Evolutionary conservation across 2,888 invertebrate genomes (phyloP).

Genomic region (Nomada fabriciana): DNA sequence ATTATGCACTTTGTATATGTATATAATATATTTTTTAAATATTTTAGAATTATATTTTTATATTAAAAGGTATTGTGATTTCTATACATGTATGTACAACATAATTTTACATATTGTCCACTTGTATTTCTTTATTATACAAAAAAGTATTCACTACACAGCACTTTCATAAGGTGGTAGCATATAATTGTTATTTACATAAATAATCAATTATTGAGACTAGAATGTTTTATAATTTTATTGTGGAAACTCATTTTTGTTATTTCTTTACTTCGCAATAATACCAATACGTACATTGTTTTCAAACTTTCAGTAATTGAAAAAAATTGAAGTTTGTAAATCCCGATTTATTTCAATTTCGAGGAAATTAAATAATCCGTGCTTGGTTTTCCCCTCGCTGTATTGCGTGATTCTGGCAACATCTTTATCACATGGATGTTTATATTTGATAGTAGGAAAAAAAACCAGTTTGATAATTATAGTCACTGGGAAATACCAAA

Average conservation of each 20-base stretch:
- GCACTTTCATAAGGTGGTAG: too few relatives aligned
- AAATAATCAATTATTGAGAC: too few relatives aligned
- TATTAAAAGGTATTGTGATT: background rate
- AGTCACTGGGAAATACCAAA: constrained; percentile 24
- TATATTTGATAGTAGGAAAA: background rate
- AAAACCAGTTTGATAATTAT: constrained; percentile 46
- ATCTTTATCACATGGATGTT: background rate
- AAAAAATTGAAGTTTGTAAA: background rate
- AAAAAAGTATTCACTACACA: background rate
- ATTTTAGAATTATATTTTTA: background rate
- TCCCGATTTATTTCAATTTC: background rate
- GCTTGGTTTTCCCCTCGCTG: background rate
- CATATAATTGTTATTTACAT: too few relatives aligned
- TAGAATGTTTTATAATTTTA: background rate
- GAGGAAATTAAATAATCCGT: background rate
- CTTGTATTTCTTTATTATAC: too few relatives aligned
- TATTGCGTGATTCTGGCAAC: background rate
- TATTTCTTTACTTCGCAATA: background rate
- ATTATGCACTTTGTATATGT: too few relatives aligned
- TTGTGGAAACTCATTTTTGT: background rate
- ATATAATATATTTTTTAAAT: too few relatives aligned
- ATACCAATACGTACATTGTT: background rate
- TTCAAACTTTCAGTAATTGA: background rate
- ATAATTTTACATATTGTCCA: background rate
- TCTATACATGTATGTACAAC: background rate